These are phyloP conservation scores for Drosophila rufa DNA, from an alignment of 1,140 invertebrate genomes.

Conservation along the genomic window DNA sequence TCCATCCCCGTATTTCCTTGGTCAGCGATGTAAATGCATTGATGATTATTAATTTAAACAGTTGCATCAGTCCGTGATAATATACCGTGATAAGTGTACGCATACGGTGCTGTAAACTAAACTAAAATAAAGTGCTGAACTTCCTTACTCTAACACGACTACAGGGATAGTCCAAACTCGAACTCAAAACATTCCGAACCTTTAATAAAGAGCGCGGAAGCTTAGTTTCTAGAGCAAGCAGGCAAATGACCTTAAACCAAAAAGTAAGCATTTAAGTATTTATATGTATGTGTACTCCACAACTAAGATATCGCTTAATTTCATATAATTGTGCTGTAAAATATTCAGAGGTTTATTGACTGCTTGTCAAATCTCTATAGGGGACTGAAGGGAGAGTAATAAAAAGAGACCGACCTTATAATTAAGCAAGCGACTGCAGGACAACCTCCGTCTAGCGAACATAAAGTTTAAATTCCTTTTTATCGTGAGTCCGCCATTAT, in stretches of 20 bases:
- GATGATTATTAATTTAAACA: constrained; percentile 19
- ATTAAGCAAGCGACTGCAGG: constrained; percentile 44
- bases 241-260: background rate
- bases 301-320: background rate
- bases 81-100: constrained; percentile 11
- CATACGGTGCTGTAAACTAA: constrained; percentile 52
- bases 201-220: constrained; percentile 30
- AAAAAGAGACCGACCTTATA: constrained; percentile 64
- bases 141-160: constrained; percentile 21
- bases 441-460: constrained; percentile 62
- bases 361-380: constrained; percentile 43
- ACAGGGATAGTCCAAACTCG: constrained; percentile 35
- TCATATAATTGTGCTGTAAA: background rate
- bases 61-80: constrained; percentile 47
- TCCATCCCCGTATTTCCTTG: constrained; percentile 15
- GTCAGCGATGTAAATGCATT: constrained; percentile 11
- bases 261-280: constrained; percentile 64
- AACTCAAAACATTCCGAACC: constrained; percentile 16
- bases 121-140: constrained; percentile 24
- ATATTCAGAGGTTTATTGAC: constrained; percentile 45
- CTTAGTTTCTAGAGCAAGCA: constrained; percentile 48
- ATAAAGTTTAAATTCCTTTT: constrained; percentile 78
- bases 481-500: constrained; percentile 68
- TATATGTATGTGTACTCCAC: background rate
- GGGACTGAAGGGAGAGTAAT: constrained; percentile 34